A percentile compares a stretch with the other conserved stretches of the same genome.
phyloP scores from a whole-genome alignment of 2,888 invertebrate genomes.

The Adelognathus sp. region DNA sequence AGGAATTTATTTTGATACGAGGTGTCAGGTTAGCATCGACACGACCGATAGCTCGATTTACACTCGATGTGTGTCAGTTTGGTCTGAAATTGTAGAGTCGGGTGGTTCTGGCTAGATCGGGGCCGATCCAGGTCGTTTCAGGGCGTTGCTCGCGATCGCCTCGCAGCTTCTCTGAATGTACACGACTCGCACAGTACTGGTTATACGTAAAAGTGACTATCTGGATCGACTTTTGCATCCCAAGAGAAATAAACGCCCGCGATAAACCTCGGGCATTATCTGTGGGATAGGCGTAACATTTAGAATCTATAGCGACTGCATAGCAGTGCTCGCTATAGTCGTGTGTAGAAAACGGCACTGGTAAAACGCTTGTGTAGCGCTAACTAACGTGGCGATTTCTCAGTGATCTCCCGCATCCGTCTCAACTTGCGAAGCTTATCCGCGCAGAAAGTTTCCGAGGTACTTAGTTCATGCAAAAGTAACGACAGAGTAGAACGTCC shows the following conservation, averaged over 20 bases:
- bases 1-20: background rate
- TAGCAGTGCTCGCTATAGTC: constrained; percentile 3
- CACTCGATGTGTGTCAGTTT: constrained; percentile 1
- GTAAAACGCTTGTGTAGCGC: constrained; percentile 18
- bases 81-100: background rate
- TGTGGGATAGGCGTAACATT: constrained; percentile 78
- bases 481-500: constrained; percentile 18
- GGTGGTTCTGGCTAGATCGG: constrained; percentile 13
- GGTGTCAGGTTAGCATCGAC: background rate
- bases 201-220: background rate
- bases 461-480: background rate
- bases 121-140: constrained; percentile 4
- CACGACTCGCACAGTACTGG: background rate
- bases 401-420: constrained; percentile 26
- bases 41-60: background rate
- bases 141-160: constrained; percentile 30
- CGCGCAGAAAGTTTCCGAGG: constrained; percentile 29
- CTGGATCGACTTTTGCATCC: constrained; percentile 21
- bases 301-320: constrained; percentile 57
- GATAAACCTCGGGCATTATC: constrained; percentile 48
- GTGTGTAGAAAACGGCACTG: constrained; percentile 20
- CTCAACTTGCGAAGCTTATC: background rate
- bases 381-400: constrained; percentile 39
- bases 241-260: constrained; percentile 35
- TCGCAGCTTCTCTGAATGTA: background rate